A percentile compares a stretch with the other conserved stretches of the same genome.
Conservation (phyloP, 2,113 vertebrate species). For the Australoheros scitulus region DNA sequence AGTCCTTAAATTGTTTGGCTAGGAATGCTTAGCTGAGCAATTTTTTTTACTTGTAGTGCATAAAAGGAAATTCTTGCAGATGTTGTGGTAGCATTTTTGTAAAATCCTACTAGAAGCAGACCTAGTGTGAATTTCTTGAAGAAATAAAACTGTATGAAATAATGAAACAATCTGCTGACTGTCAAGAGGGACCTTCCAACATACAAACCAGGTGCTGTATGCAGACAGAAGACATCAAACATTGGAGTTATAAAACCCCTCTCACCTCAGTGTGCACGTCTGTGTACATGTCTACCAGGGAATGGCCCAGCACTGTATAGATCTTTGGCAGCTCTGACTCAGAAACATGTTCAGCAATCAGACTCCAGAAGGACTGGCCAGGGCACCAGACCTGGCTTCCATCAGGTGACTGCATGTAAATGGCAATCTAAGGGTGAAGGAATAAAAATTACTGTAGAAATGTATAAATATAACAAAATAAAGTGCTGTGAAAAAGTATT, state of each 20-base stretch:
- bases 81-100: constrained; percentile 24
- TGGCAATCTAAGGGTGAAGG: constrained; percentile 17
- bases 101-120: constrained; percentile 16
- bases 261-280: constrained; percentile 85
- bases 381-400: constrained; percentile 54
- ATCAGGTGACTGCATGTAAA: constrained; percentile 53
- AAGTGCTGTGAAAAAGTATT: background rate
- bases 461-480: background rate
- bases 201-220: background rate
- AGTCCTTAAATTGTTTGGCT: constrained; percentile 27
- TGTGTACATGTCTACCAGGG: constrained; percentile 81
- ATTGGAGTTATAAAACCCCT: background rate
- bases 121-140: background rate
- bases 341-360: constrained; percentile 79
- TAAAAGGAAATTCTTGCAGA: constrained; percentile 40
- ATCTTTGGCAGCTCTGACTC: constrained; percentile 80
- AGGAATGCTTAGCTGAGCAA: constrained; percentile 25
- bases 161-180: background rate
- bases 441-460: background rate
- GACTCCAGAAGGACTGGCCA: constrained; percentile 80
- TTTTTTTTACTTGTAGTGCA: background rate
- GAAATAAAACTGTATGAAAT: background rate
- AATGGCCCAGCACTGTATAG: constrained; percentile 77
- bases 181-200: background rate
- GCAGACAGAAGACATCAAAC: background rate